These are phyloP conservation scores for Zelostemma sp. DNA, from an alignment of 1,140 invertebrate genomes.

Conservation along the genomic window DNA sequence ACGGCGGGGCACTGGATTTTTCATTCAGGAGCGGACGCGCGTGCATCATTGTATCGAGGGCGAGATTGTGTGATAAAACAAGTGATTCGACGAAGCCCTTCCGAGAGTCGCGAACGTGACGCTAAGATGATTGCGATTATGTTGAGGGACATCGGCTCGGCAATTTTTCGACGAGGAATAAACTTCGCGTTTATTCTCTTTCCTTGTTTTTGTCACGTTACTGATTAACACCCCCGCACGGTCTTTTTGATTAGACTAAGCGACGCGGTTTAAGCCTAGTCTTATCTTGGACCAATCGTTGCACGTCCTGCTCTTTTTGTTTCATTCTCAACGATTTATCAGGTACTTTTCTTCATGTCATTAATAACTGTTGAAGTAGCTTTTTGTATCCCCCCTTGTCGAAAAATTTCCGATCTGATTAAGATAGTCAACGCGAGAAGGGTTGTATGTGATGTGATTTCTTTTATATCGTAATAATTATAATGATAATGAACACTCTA, in stretches of 20 bases:
- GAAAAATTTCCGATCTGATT: conserved; percentile 47
- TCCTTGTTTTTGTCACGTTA: conserved; percentile 10
- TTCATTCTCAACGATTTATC: too few relatives aligned
- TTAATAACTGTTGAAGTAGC: too few relatives aligned
- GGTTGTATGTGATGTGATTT: conserved; percentile 70
- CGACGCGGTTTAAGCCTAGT: conserved; percentile 62
- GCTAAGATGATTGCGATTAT: conserved; percentile 2
- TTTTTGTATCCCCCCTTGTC: conserved; percentile 29
- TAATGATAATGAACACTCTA: conserved; percentile 67
- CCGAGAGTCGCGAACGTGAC: too few relatives aligned
- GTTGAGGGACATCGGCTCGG: neutral
- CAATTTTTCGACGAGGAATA: conserved; percentile 9
- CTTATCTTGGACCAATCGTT: conserved; percentile 51
- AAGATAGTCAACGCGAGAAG: conserved; percentile 52
- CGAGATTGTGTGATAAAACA: conserved; percentile 68
- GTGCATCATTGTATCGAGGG: conserved; percentile 63
- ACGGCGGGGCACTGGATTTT: too few relatives aligned
- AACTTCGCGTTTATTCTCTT: conserved; percentile 8
- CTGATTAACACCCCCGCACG: conserved; percentile 12
- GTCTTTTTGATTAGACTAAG: conserved; percentile 62
- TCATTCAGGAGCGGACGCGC: too few relatives aligned
- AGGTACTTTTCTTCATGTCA: conserved; percentile 12
- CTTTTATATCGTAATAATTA: conserved; percentile 70
- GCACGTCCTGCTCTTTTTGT: too few relatives aligned
- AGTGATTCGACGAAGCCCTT: conserved; percentile 67